phyloP scores from a whole-genome alignment of 53 echinoderm and acorn worm genomes.

The Luidia sarsii region DNA sequence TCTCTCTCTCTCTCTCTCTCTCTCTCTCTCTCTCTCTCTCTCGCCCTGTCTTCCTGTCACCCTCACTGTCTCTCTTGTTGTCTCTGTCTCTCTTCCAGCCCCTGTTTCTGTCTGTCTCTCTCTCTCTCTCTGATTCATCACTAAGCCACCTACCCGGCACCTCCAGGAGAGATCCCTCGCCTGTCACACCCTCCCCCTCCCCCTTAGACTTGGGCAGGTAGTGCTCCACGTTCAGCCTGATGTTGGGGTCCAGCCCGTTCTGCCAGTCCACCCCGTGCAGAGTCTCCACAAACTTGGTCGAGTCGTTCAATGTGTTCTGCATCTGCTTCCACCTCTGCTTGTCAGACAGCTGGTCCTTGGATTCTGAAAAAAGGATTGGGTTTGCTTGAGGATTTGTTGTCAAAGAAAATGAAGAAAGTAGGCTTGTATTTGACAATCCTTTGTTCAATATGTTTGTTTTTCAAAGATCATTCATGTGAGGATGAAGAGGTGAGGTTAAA shows the following conservation, averaged over 20 bases:
- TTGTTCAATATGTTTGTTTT: no score
- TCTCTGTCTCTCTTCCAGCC: no score
- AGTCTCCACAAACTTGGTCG: conserved; percentile 91
- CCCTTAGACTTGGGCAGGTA: conserved; percentile 67
- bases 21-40: no score
- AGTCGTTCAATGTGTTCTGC: conserved; percentile 82
- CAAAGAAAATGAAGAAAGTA: not conserved
- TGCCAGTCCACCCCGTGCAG: conserved; percentile 83
- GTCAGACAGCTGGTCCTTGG: conserved; percentile 76
- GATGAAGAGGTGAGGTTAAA: no score
- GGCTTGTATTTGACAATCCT: no score
- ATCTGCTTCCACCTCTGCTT: conserved; percentile 98
- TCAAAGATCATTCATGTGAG: no score
- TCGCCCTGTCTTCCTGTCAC: no score
- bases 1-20: no score
- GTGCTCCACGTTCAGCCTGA: conserved; percentile 76
- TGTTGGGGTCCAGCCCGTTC: conserved; percentile 77
- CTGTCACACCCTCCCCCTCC: conserved; percentile 87
- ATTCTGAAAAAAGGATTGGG: conserved; percentile 69
- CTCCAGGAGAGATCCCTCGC: conserved; percentile 94
- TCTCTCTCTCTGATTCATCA: no score
- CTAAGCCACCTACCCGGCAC: conserved; percentile 64
- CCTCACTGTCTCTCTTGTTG: no score
- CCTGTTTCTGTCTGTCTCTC: no score
- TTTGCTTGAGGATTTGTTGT: not conserved